Conservation (phyloP, 2,888 invertebrate species). For the Epicampocera succincta region DNA sequence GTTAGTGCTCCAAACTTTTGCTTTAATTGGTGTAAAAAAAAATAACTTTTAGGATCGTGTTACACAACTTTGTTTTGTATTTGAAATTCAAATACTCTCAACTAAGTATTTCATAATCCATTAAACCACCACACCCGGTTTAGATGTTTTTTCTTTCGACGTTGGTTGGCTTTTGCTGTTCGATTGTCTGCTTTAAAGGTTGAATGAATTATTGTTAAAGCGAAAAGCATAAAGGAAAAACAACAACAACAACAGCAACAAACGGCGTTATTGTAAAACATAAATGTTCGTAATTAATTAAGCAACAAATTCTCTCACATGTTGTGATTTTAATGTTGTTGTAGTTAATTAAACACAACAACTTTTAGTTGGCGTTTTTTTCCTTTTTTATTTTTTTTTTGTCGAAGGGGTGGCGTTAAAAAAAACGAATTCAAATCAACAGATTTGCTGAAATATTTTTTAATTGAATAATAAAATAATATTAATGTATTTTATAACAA, state of each 20-base stretch:
- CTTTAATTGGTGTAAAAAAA: too few relatives aligned
- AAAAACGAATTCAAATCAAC: slow-evolving; percentile 21
- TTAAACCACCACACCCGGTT: slow-evolving; percentile 46
- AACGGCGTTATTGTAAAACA: slow-evolving; percentile 28
- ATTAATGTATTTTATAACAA: slow-evolving; percentile 10
- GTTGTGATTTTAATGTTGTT: slow-evolving; percentile 36
- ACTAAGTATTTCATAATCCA: slow-evolving; percentile 46
- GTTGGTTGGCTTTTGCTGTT: slow-evolving; percentile 7
- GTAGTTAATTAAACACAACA: slow-evolving; percentile 45
- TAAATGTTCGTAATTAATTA: slow-evolving; percentile 58
- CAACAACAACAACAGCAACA: slow-evolving; percentile 5
- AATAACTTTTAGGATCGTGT: not conserved
- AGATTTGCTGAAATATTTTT: slow-evolving; percentile 32
- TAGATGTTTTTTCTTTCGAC: not conserved
- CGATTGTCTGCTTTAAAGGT: slow-evolving; percentile 36
- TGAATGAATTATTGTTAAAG: slow-evolving; percentile 46
- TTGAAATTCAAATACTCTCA: slow-evolving; percentile 11
- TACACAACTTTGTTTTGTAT: slow-evolving; percentile 6
- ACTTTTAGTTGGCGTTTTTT: slow-evolving; percentile 2
- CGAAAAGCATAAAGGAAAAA: not conserved
- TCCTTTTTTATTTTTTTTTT: not conserved
- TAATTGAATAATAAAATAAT: slow-evolving; percentile 23
- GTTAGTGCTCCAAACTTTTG: too few relatives aligned
- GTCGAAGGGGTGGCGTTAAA: slow-evolving; percentile 33
- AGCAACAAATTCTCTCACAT: slow-evolving; percentile 50